These are phyloP conservation scores for Mionectes olivaceus DNA, from an alignment of 2,797 vertebrate genomes.

Conservation along the genomic window DNA sequence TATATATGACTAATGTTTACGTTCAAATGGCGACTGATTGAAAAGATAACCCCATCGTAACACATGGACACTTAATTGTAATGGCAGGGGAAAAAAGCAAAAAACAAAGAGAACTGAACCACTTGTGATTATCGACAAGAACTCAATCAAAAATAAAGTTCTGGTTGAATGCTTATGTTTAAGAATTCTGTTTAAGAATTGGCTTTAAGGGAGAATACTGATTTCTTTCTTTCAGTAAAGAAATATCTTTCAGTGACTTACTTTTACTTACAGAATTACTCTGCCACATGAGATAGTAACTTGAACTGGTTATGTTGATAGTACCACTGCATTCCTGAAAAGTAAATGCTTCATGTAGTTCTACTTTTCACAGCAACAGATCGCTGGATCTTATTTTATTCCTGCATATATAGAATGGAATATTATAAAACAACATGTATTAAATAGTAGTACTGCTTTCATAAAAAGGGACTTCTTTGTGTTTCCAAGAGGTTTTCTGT, in stretches of 20 bases:
- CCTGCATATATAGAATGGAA: neutral
- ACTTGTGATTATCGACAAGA: neutral
- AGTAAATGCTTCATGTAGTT: slow-evolving; percentile 40
- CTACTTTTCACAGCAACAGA: neutral
- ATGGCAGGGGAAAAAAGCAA: fast-evolving
- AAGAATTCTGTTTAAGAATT: neutral
- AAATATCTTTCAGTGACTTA: neutral
- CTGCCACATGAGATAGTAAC: neutral
- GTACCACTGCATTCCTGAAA: slow-evolving; percentile 17
- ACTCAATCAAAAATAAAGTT: neutral
- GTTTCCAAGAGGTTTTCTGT: neutral
- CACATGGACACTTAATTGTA: neutral
- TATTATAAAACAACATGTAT: neutral
- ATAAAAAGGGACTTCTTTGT: neutral
- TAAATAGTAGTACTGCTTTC: slow-evolving; percentile 7
- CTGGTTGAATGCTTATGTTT: neutral
- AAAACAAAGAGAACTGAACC: neutral
- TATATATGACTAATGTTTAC: neutral
- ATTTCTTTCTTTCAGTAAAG: neutral
- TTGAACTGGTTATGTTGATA: slow-evolving; percentile 23
- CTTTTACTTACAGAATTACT: neutral
- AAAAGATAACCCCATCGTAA: neutral
- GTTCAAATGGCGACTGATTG: neutral
- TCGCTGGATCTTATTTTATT: neutral
- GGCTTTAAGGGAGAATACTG: neutral